phyloP scores from a whole-genome alignment of 2,888 invertebrate species.

The Ectropis crepuscularia region DNA sequence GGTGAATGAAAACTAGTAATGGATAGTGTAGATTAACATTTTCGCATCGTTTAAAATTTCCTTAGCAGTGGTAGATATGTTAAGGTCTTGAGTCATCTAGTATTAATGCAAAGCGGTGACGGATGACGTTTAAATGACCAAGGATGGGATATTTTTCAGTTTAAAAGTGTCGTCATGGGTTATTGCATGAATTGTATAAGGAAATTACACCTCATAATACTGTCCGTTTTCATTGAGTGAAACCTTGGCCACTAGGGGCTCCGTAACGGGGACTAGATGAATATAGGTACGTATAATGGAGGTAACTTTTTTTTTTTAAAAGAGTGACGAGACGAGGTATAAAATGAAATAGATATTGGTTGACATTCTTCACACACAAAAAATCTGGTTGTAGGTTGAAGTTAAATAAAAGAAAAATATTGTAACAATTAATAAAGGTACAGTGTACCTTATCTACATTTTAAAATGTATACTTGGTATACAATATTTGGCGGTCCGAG shows the following conservation, averaged over 20 bases:
- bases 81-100: conserved; percentile 45
- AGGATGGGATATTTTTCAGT: conserved; percentile 11
- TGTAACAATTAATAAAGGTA: too few relatives aligned
- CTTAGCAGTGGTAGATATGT: conserved; percentile 5
- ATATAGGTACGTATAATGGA: conserved; percentile 15
- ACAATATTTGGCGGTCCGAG: too few relatives aligned
- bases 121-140: conserved; percentile 21
- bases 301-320: too few relatives aligned
- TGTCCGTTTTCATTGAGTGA: conserved; percentile 4
- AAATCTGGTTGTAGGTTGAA: too few relatives aligned
- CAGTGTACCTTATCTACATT: too few relatives aligned
- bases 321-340: too few relatives aligned
- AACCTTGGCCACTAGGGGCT: not conserved
- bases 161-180: conserved; percentile 6
- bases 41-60: conserved; percentile 8
- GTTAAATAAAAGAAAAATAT: too few relatives aligned
- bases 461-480: too few relatives aligned
- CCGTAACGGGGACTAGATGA: not conserved
- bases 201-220: not conserved
- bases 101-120: conserved; percentile 15
- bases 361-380: too few relatives aligned
- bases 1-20: conserved; percentile 38
- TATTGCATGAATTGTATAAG: conserved; percentile 8
- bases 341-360: too few relatives aligned
- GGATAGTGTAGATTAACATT: conserved; percentile 16